These are phyloP conservation scores for Archegozetes longisetosus DNA, from an alignment of 1,140 invertebrate genomes.

Conservation along the genomic window DNA sequence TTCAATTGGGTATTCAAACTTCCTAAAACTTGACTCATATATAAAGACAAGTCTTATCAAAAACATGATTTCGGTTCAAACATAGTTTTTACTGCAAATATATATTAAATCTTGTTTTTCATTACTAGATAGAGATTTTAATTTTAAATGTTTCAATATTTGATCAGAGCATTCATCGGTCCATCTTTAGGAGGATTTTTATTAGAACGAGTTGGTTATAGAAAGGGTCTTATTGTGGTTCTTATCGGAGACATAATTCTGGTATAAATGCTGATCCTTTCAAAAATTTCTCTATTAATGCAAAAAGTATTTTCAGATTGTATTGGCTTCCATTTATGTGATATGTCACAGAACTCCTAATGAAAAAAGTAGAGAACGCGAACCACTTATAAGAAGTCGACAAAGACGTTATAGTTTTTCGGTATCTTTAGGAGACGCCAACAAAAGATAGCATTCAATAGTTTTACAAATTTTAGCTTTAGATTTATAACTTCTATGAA, in stretches of 20 bases:
- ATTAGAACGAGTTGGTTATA: constrained; percentile 16
- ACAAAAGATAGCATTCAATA: too few relatives aligned
- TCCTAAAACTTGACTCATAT: neutral
- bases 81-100: neutral
- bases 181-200: constrained; percentile 20
- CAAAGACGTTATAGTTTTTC: too few relatives aligned
- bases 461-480: too few relatives aligned
- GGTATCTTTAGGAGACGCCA: too few relatives aligned
- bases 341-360: neutral
- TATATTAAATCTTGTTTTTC: too few relatives aligned
- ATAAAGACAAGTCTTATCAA: neutral
- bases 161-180: constrained; percentile 17
- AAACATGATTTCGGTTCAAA: neutral
- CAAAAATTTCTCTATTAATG: neutral
- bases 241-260: constrained; percentile 13
- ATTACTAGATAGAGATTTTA: too few relatives aligned
- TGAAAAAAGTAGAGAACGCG: neutral
- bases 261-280: constrained; percentile 5
- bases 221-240: constrained; percentile 11
- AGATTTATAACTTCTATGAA: too few relatives aligned
- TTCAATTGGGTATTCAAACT: constrained; percentile 41
- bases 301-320: neutral
- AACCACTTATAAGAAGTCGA: too few relatives aligned
- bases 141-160: neutral
- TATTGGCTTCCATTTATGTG: neutral